A percentile compares a stretch with the other conserved stretches of the same genome.
Evolutionary conservation across 30 jellyfish, hydroid and myxozoan species (phyloP).

Genomic region (Haliclystus octoradiatus): DNA sequence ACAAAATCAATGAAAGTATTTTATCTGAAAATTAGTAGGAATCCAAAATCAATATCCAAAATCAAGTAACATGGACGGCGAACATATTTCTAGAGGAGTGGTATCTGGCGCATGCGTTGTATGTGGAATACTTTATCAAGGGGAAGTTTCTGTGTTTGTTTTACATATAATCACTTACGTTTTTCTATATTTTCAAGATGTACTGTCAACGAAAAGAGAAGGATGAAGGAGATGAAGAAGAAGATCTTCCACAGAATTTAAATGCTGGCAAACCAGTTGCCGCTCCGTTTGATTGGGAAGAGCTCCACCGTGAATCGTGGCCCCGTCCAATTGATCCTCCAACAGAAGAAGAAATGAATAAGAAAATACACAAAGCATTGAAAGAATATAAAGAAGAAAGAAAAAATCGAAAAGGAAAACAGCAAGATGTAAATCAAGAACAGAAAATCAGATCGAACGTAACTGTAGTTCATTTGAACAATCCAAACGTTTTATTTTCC

Average conservation of each 20-base stretch:
- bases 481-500: background rate
- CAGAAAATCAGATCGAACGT: background rate
- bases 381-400: constrained; percentile 3
- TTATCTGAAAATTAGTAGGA: too few relatives aligned
- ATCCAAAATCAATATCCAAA: too few relatives aligned
- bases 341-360: background rate
- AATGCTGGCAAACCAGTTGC: constrained; percentile 16
- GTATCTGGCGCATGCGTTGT: too few relatives aligned
- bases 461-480: background rate
- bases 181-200: background rate
- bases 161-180: background rate
- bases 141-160: too few relatives aligned
- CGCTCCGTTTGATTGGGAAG: constrained; percentile 13
- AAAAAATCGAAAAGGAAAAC: background rate
- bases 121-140: too few relatives aligned
- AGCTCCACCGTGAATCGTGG: constrained; percentile 14
- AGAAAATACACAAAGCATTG: constrained; percentile 5
- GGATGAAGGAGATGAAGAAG: background rate
- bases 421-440: background rate
- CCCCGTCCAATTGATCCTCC: constrained; percentile 21
- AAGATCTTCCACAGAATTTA: constrained; percentile 3
- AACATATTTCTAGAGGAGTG: too few relatives aligned
- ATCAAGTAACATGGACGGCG: too few relatives aligned
- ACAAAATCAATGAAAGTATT: too few relatives aligned
- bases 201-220: constrained; percentile 11